Evolutionary conservation across 2,797 vertebrate species (phyloP).

Genomic region (Taeniopygia guttata): DNA sequence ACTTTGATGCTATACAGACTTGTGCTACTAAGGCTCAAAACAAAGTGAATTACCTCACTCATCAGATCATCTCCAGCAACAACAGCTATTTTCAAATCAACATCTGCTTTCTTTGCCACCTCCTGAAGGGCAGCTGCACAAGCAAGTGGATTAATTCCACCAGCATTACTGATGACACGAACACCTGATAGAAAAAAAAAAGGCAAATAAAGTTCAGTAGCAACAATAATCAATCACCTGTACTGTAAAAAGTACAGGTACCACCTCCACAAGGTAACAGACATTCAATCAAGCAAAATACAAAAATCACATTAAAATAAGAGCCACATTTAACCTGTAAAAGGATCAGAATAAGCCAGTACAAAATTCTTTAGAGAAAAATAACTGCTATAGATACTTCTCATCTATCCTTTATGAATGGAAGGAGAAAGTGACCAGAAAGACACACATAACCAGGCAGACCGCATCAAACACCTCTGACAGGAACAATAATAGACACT

Average conservation of each 20-base stretch:
- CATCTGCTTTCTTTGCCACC: slow-evolving; percentile 78
- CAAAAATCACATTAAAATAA: not conserved
- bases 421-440: not conserved
- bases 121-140: slow-evolving; percentile 83
- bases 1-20: not conserved
- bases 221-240: not conserved
- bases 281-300: not conserved
- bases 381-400: not conserved
- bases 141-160: slow-evolving; percentile 83
- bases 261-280: not conserved
- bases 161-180: slow-evolving; percentile 85
- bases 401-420: not conserved
- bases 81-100: slow-evolving; percentile 86
- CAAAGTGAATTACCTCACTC: slow-evolving; percentile 71
- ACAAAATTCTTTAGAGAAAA: not conserved
- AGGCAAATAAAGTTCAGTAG: not conserved
- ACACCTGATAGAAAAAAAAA: slow-evolving; percentile 73
- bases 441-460: not conserved
- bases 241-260: not conserved
- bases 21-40: not conserved
- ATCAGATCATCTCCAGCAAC: slow-evolving; percentile 88
- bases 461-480: not conserved
- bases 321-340: not conserved
- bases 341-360: not conserved
- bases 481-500: not conserved